phyloP scores from a whole-genome alignment of 2,797 vertebrate species.

The Cyclura pinguis region DNA sequence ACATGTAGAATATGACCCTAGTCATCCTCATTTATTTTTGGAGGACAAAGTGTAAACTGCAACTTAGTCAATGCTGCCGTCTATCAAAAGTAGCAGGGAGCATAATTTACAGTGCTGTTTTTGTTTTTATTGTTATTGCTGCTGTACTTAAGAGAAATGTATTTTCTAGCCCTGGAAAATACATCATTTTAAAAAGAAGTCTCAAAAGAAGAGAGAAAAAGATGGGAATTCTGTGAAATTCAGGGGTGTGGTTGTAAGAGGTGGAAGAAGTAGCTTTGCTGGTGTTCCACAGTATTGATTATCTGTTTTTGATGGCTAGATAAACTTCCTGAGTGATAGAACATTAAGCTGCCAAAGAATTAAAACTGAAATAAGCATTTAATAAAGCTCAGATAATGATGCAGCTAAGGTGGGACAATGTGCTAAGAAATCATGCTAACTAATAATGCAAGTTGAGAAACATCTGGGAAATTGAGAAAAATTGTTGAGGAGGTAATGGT shows the following conservation, averaged over 20 bases:
- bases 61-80: background rate
- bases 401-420: too few relatives aligned
- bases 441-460: background rate
- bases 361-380: background rate
- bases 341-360: background rate
- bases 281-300: background rate
- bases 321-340: background rate
- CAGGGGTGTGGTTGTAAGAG: background rate
- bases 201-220: background rate
- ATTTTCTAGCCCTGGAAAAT: background rate
- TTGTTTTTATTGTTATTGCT: background rate
- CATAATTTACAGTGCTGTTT: too few relatives aligned
- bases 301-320: background rate
- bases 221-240: background rate
- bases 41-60: too few relatives aligned
- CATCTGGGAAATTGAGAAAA: background rate
- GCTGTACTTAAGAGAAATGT: background rate
- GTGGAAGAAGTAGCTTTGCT: background rate
- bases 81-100: background rate
- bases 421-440: background rate
- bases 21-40: background rate
- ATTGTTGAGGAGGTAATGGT: background rate
- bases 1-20: background rate
- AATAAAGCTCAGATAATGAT: background rate
- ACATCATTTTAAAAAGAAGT: background rate